A percentile compares a stretch with the other conserved stretches of the same genome.
Evolutionary conservation across 2,113 vertebrate species (phyloP).

Genomic region (Hypanus sabinus): DNA sequence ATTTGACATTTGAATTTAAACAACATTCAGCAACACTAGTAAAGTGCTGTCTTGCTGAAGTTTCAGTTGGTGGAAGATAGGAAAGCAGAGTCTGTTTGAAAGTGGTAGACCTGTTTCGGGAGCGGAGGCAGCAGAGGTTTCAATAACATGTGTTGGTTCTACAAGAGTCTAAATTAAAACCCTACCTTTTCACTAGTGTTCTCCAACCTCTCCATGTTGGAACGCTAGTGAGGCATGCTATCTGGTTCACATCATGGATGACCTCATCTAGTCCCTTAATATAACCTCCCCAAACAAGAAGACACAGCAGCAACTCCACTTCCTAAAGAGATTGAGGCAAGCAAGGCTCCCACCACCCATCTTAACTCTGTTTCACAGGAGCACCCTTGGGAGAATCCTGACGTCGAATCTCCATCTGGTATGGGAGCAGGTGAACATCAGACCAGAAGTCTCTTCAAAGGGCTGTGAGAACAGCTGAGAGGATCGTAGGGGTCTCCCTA

Average conservation of each 20-base stretch:
- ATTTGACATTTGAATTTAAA: neutral
- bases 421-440: too few species aligned
- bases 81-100: neutral
- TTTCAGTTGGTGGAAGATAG: neutral
- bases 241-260: neutral
- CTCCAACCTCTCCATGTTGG: neutral
- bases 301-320: too few species aligned
- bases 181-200: neutral
- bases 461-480: too few species aligned
- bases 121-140: neutral
- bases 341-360: too few species aligned
- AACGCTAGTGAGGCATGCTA: neutral
- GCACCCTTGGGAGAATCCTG: too few species aligned
- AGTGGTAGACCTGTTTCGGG: neutral
- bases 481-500: too few species aligned
- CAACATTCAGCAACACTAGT: neutral
- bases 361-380: too few species aligned
- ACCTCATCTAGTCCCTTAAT: too few species aligned
- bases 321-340: too few species aligned
- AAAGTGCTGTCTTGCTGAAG: neutral
- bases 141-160: neutral
- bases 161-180: neutral
- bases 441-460: too few species aligned
- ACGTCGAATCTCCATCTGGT: too few species aligned
- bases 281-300: too few species aligned